Evolutionary conservation across 2,113 vertebrate species (phyloP).

Genomic region (Chaetops frenatus): DNA sequence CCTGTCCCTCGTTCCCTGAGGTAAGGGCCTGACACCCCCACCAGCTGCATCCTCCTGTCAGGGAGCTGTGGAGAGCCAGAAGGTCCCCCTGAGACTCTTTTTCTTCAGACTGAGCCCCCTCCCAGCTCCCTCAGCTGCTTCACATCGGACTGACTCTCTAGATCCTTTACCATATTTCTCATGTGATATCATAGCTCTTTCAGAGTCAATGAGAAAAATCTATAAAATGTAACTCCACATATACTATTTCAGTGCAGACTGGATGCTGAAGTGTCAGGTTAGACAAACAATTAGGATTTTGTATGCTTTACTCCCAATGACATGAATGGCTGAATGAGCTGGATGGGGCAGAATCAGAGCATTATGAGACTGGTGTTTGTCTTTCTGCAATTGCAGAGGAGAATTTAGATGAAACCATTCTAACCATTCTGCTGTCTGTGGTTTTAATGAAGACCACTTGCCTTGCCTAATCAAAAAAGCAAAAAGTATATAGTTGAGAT

Average conservation of each 20-base stretch:
- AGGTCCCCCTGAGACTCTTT: neutral
- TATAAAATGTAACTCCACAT: neutral
- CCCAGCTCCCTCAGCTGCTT: neutral
- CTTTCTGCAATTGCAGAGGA: conserved; percentile 9
- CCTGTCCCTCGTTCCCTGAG: neutral
- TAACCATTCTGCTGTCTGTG: neutral
- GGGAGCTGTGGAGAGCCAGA: neutral
- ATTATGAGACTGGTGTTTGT: neutral
- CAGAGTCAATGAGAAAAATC: neutral
- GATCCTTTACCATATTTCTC: neutral
- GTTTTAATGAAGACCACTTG: conserved; percentile 46
- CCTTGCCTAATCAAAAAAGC: conserved; percentile 34
- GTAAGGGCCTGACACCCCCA: neutral
- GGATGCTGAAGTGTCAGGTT: neutral
- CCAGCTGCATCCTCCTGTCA: neutral
- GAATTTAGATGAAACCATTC: conserved; percentile 1
- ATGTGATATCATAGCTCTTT: neutral
- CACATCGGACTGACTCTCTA: neutral
- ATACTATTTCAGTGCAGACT: neutral
- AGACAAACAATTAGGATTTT: neutral
- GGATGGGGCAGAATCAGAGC: neutral
- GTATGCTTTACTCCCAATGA: neutral
- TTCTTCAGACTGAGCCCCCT: neutral
- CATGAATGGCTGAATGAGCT: neutral
- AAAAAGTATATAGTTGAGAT: conserved; percentile 20